Base-by-base conservation (phyloP, 2,113 vertebrate genomes). In the Eclectus roratus region DNA sequence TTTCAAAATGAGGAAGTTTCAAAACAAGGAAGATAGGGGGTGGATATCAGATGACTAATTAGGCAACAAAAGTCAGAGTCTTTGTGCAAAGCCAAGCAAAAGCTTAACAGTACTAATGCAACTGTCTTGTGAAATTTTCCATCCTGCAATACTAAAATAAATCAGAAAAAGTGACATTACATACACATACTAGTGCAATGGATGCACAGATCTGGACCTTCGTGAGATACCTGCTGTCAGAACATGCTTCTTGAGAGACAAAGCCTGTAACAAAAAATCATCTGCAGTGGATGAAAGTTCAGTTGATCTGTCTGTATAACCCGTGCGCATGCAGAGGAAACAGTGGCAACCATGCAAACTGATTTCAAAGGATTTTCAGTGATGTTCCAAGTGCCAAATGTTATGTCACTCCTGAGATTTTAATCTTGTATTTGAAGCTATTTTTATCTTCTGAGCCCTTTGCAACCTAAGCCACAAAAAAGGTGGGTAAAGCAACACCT, bases 351-450 rank as follows among this genome's bases (percentile, higher is more conserved):
- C 29, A 21, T 1, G 18, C 60, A 80, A 83, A 73, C 19, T 73
- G 58, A 63, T 63, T 65, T 70, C 43, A 64, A 44, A 84, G 60
- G 70, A 58, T 60, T 79, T 79, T 41, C 80, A 66, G 43, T 17
- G 23, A 33, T 58, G n/a, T 53, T 72, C n/a, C 43, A 52, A 18
- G 76, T 66, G 63, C 46, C 85, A 85, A 82, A 80, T 1, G 4
- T 80, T 80, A 58, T 18, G 39, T 64, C 69, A 78, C 47, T 89
- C 27, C 52, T 43, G 80, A 55, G 68, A 92, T 80, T 80, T 88
- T 89, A 91, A 94, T 97, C 91, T 53, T 68, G 23, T 80, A 60
- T 81, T 61, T 63, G 64, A 71, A 83, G 70, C 58, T 94, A 83
- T 86, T 95, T 95, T 91, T 88, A 68, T 71, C 80, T 72, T 81